Base-by-base conservation (phyloP, 2,888 invertebrate genomes). In the Pilophorus perplexus region DNA sequence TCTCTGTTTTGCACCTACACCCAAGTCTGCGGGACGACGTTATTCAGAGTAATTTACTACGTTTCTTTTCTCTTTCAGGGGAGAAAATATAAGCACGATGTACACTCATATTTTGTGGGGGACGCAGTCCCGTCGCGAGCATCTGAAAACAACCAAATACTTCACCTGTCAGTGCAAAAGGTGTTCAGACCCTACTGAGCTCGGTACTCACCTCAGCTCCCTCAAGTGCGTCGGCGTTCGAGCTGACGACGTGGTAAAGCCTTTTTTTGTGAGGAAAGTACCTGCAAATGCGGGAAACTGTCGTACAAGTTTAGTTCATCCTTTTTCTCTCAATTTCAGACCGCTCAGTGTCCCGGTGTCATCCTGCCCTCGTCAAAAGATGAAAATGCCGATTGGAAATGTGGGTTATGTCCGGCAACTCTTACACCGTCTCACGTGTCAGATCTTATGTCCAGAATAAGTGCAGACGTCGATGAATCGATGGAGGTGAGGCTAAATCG, bases 21-120 rank as follows among this genome's bases (percentile, higher is more conserved):
- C n/a, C n/a, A n/a, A n/a, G n/a, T n/a, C n/a, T n/a, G 70, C 5
- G 42, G 5, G 42, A 12, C 10, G 6, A 42, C 16, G 16, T 42
- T 42, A 42, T 42, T 4, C n/a, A 18, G n/a, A 42, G 16, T 42
- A 8, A 33, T 33, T 10, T 33, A 42, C 5, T 42, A 14, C n/a
- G 6, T n/a, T 28, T 28, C 10, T 28, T 23, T 38, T 52, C 42
- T 28, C 10, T 73, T 74, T 69, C 64, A 81, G 82, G 76, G 89
- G 86, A 0, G 83, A 86, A 40, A 87, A 90, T 74, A 81, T 93
- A 28, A 84, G 85, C 6, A 92, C 92, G 1, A 90, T 88, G 83
- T 93, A 93, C 73, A 90, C 91, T 3, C 91, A 93, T 74, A 89
- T 90, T 8, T 77, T 93, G 68, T 93, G 93, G 93, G 88, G 90